These are phyloP conservation scores for Serinus canaria DNA, from an alignment of 2,113 vertebrate species.

Conservation along the genomic window DNA sequence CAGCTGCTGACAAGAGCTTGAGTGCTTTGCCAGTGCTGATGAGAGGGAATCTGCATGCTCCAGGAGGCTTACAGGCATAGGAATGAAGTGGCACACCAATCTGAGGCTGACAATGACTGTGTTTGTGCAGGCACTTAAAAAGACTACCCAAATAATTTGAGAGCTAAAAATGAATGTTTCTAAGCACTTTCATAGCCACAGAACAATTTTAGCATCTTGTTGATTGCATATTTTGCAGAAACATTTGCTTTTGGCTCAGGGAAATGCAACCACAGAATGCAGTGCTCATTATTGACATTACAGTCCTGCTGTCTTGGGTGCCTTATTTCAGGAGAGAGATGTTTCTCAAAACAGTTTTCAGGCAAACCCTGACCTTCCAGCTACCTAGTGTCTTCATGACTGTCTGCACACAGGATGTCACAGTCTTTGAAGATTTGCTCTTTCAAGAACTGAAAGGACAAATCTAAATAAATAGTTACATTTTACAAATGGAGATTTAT, in stretches of 20 bases:
- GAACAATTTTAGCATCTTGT: constrained; percentile 38
- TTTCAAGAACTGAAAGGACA: not conserved
- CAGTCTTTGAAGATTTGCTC: not conserved
- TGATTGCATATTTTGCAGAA: constrained; percentile 47
- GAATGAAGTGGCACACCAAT: not conserved
- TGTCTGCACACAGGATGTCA: not conserved
- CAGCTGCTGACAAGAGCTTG: not conserved
- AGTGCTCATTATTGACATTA: not conserved
- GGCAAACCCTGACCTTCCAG: not conserved
- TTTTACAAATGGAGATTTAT: not conserved
- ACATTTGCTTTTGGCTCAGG: constrained; percentile 33
- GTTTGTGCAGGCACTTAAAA: not conserved
- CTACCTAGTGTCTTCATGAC: not conserved
- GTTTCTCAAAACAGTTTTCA: not conserved
- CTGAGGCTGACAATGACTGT: not conserved
- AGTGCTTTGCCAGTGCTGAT: not conserved
- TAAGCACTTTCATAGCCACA: not conserved
- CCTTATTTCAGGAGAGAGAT: not conserved
- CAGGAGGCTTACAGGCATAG: not conserved
- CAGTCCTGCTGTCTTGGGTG: not conserved
- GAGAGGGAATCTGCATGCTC: not conserved
- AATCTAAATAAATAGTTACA: not conserved
- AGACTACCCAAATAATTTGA: constrained; percentile 3
- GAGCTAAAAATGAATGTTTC: constrained; percentile 30
- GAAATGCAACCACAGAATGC: constrained; percentile 2